A percentile compares a stretch with the other conserved stretches of the same genome.
phyloP scores from a whole-genome alignment of 2,797 vertebrate species.

The Poliocrania exsul region DNA sequence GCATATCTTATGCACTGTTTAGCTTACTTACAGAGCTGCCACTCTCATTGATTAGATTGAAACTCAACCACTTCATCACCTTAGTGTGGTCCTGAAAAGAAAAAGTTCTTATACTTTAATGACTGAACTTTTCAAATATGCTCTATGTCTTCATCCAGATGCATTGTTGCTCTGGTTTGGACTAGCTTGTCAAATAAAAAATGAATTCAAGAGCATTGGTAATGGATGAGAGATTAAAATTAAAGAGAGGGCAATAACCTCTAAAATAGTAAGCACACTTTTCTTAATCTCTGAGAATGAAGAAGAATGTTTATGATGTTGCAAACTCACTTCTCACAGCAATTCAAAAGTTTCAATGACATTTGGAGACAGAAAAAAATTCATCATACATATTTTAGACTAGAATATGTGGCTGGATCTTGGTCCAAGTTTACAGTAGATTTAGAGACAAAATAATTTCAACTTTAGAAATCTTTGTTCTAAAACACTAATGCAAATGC shows the following conservation, averaged over 20 bases:
- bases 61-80: background rate
- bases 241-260: background rate
- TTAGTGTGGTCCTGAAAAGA: background rate
- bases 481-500: background rate
- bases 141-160: background rate
- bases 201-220: background rate
- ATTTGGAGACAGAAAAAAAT: background rate
- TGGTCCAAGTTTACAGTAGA: background rate
- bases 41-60: background rate
- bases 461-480: background rate
- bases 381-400: background rate
- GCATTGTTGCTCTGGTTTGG: background rate
- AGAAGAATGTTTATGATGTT: background rate
- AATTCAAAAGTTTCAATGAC: background rate
- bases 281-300: constrained; percentile 5
- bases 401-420: background rate
- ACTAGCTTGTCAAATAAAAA: background rate
- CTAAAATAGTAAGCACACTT: background rate
- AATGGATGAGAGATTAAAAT: background rate
- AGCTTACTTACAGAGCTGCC: background rate
- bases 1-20: background rate
- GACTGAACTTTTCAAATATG: background rate
- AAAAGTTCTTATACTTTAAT: background rate
- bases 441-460: background rate
- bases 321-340: background rate